Conservation (phyloP, 2,797 vertebrate species). For the Rhadinocentrus ornatus region DNA sequence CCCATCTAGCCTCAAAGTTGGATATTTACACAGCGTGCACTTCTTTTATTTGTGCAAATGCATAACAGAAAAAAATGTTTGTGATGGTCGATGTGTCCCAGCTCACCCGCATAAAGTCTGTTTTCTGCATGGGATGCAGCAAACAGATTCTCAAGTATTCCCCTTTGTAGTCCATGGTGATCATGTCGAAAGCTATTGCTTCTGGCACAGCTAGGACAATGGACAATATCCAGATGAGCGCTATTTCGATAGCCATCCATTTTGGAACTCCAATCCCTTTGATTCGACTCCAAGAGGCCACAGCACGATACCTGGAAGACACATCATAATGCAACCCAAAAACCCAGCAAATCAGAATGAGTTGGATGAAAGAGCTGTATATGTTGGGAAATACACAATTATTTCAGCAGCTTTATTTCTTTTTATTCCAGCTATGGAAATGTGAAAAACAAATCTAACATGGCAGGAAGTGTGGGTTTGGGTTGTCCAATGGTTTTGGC, state of each 20-base stretch:
- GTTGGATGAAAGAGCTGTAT: not conserved
- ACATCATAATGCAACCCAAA: not conserved
- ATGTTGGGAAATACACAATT: not conserved
- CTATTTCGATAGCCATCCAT: constrained; percentile 94
- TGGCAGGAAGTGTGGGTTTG: not conserved
- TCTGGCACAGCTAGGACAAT: constrained; percentile 93
- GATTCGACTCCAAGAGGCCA: constrained; percentile 95
- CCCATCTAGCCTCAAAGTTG: not conserved
- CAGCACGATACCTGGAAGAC: constrained; percentile 90
- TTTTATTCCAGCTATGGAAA: not conserved
- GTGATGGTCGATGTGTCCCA: not conserved
- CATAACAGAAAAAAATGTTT: not conserved
- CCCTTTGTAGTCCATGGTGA: constrained; percentile 90
- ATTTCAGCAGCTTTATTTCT: not conserved
- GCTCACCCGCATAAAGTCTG: constrained; percentile 91
- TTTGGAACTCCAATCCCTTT: constrained; percentile 94
- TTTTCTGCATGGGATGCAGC: constrained; percentile 89
- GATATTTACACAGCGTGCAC: constrained; percentile 16
- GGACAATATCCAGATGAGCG: constrained; percentile 93
- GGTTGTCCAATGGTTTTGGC: not conserved
- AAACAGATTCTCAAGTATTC: constrained; percentile 88
- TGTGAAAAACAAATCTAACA: not conserved
- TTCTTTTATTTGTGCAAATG: not conserved
- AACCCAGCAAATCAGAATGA: not conserved
- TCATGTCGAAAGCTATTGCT: constrained; percentile 92